Evolutionary conservation across 2,888 invertebrate species (phyloP), one percentile per base, ranked within the genome.

Genomic region (Meteorus colon): DNA sequence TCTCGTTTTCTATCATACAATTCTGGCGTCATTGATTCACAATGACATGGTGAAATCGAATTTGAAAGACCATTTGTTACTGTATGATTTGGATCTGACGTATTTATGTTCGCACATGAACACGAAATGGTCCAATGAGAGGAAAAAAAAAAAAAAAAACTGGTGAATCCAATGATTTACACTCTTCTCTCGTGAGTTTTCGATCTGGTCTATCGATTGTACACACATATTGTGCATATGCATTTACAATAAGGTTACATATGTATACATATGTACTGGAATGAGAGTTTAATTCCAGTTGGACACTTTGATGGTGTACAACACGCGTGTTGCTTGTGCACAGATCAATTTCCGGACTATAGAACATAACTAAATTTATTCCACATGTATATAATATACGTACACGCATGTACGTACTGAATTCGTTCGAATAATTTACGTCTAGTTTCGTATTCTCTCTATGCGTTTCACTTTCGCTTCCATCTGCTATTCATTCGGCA

Each of bases 271-370:
- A 16, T 48, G n/a, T 3, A 48, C 48, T 16, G 14, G 4, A 19
- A n/a, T 37, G n/a, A 16, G 51, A 65, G 62, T 48, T 37, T 16
- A 75, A 72, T 75, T 76, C 68, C 76, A 76, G 72, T 68, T 72
- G 51, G 65, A 37, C 34, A 63, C 63, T 72, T 37, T 60, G 68
- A 59, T 72, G 48, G 72, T 66, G 37, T 67, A 31, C 27, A 45
- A 66, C 63, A 71, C 45, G 67, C 71, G 62, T 72, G 62, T 60
- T 51, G 41, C 48, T 55, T 62, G 4, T 48, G 59, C 72, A 72
- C 69, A 76, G 60, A 76, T 76, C 72, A 48, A 72, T 73, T 72
- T 76, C 55, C 76, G 68, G 62, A 72, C 71, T 51, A 51, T 41
- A 60, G 31, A 37, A 68, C 66, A 51, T 41, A 29, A 51, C 24